These are phyloP conservation scores for Lasiommata megera DNA, from an alignment of 2,888 invertebrate species.

Conservation along the genomic window DNA sequence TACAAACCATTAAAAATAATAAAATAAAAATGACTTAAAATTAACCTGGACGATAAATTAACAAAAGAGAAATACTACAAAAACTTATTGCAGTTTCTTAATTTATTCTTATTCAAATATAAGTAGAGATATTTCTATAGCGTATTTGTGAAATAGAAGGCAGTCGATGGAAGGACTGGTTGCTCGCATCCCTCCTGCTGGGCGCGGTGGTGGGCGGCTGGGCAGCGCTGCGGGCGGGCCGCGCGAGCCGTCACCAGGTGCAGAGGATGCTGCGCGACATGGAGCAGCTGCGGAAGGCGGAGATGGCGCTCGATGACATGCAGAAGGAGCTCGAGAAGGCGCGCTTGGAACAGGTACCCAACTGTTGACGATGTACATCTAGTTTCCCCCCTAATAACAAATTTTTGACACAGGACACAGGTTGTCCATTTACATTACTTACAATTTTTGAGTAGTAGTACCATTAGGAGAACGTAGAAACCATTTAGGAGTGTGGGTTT, in stretches of 20 bases:
- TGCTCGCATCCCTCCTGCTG: constrained; percentile 90
- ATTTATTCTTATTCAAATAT: too few species aligned
- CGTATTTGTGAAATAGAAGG: constrained; percentile 75
- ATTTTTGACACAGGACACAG: too few species aligned
- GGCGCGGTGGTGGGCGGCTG: constrained; percentile 94
- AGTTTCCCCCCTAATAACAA: too few species aligned
- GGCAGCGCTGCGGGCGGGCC: constrained; percentile 95
- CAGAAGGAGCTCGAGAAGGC: constrained; percentile 93
- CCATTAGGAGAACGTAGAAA: too few species aligned
- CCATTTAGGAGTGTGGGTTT: too few species aligned
- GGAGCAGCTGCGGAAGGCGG: constrained; percentile 94
- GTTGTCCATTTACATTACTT: too few species aligned
- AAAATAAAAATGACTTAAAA: too few species aligned
- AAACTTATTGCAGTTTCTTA: too few species aligned
- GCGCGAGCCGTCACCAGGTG: constrained; percentile 92
- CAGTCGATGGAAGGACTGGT: constrained; percentile 94
- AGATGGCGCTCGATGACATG: constrained; percentile 91
- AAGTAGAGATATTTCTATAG: constrained; percentile 1
- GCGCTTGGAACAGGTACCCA: constrained; percentile 87
- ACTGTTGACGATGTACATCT: neutral
- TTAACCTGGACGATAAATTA: too few species aligned
- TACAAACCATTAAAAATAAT: too few species aligned
- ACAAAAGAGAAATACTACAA: too few species aligned
- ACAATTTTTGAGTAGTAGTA: too few species aligned
- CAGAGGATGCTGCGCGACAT: constrained; percentile 96